A percentile compares a stretch with the other conserved stretches of the same genome.
phyloP scores from a whole-genome alignment of 2,797 vertebrate species.

The Emydoidea blandingii region DNA sequence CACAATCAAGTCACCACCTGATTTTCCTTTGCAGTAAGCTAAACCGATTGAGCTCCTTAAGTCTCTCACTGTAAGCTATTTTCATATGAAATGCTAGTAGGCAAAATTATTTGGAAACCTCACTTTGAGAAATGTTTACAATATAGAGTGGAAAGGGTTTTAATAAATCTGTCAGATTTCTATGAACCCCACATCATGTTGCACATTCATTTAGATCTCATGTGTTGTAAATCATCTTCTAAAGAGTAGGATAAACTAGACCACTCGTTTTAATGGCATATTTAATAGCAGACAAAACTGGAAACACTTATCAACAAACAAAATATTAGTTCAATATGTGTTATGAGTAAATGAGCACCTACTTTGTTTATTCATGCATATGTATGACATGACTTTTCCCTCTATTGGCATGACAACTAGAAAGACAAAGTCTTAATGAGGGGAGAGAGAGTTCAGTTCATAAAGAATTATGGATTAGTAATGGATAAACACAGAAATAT shows the following conservation, averaged over 20 bases:
- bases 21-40: neutral
- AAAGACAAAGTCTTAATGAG: conserved; percentile 15
- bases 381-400: neutral
- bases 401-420: neutral
- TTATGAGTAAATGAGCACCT: neutral
- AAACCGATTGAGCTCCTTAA: neutral
- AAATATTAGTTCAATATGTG: neutral
- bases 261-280: neutral
- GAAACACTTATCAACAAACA: neutral
- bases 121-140: neutral
- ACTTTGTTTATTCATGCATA: neutral
- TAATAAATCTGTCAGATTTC: neutral
- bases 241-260: neutral
- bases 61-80: rapidly evolving
- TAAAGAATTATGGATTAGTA: conserved; percentile 37
- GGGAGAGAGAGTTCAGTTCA: neutral
- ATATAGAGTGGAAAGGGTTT: neutral
- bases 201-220: neutral
- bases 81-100: neutral
- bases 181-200: neutral
- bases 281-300: neutral
- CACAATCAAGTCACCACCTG: neutral
- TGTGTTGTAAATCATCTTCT: conserved; percentile 4
- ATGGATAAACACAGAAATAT: conserved; percentile 32
- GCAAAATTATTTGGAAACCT: neutral